Conservation (phyloP, 1,140 invertebrate species). For the Melipona quadrifasciata region DNA sequence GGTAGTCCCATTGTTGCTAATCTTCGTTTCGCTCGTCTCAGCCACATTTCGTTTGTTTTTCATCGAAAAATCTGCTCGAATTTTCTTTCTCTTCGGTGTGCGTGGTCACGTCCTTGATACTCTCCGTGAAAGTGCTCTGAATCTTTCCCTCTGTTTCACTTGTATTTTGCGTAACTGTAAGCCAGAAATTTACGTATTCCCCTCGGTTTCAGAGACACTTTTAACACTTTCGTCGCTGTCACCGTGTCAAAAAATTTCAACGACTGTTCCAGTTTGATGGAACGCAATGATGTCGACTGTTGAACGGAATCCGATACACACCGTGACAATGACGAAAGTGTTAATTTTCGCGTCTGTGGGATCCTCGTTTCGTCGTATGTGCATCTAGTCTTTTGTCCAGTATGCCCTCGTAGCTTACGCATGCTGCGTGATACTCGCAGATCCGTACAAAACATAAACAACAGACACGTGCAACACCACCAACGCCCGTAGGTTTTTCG, state of each 20-base stretch:
- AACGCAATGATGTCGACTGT: too few relatives aligned
- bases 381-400: slow-evolving; percentile 77
- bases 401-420: slow-evolving; percentile 69
- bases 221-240: neutral
- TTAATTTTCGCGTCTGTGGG: neutral
- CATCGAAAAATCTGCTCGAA: neutral
- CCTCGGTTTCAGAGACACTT: slow-evolving; percentile 16
- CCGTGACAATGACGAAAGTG: neutral
- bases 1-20: neutral
- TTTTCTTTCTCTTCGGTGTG: neutral
- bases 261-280: neutral
- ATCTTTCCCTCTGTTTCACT: slow-evolving; percentile 42
- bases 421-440: slow-evolving; percentile 45
- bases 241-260: neutral
- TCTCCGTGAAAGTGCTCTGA: slow-evolving; percentile 13
- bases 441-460: slow-evolving; percentile 30
- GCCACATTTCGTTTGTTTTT: neutral
- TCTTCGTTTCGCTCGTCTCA: slow-evolving; percentile 15
- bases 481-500: slow-evolving; percentile 30
- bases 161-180: slow-evolving; percentile 33
- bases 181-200: slow-evolving; percentile 37
- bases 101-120: neutral
- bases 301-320: neutral
- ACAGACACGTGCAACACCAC: slow-evolving; percentile 1
- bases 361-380: slow-evolving; percentile 69